These are phyloP conservation scores for Tarsius wallacei DNA, from an alignment of 2,797 vertebrate species.

Conservation along the genomic window DNA sequence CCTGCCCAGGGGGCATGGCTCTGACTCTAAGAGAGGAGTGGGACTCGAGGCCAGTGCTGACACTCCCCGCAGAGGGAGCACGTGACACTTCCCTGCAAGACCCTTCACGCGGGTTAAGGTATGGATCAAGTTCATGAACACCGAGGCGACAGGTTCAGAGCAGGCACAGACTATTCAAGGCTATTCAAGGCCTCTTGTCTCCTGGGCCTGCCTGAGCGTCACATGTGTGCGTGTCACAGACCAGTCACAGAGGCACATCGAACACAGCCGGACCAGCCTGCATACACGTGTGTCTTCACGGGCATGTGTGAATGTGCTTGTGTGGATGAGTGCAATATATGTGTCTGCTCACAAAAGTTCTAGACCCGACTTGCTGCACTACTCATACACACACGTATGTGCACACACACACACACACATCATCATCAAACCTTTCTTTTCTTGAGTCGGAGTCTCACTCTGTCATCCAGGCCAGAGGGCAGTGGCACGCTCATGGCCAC, in stretches of 20 bases:
- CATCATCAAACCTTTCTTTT: too few species aligned
- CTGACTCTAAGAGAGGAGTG: neutral
- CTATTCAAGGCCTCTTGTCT: neutral
- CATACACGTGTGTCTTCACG: too few species aligned
- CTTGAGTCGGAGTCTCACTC: too few species aligned
- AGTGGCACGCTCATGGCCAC: too few species aligned
- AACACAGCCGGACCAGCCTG: too few species aligned
- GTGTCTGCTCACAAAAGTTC: neutral
- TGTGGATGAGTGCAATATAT: accelerated
- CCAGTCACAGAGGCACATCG: too few species aligned
- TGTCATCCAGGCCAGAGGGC: too few species aligned
- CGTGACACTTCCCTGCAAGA: constrained; percentile 64
- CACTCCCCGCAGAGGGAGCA: constrained; percentile 68
- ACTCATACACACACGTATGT: accelerated
- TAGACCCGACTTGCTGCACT: neutral
- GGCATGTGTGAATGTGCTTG: too few species aligned
- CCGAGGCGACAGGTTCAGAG: neutral
- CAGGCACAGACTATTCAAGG: constrained; percentile 25
- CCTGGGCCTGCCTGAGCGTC: neutral
- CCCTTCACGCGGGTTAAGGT: constrained; percentile 60
- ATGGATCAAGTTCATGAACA: constrained; percentile 68
- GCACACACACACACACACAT: too few species aligned
- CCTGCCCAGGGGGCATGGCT: neutral
- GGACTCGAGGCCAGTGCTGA: constrained; percentile 60
- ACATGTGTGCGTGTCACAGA: too few species aligned